Conservation (phyloP, 2,113 vertebrate genomes). For the Pteropus alecto region DNA sequence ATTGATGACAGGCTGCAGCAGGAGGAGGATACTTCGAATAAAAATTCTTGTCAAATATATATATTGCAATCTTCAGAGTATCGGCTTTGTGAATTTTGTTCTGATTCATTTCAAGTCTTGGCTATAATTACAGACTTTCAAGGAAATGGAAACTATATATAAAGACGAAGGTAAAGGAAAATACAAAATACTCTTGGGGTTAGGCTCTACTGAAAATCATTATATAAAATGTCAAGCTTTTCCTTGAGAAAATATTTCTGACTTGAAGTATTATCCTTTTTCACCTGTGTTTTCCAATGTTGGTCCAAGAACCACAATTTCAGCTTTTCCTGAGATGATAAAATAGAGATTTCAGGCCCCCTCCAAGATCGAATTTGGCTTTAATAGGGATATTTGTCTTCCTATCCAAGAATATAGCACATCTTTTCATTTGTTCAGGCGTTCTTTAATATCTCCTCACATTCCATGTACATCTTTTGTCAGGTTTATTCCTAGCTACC, state of each 20-base stretch:
- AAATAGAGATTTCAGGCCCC: background rate
- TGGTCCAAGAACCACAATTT: background rate
- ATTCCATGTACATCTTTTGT: background rate
- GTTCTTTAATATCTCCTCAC: background rate
- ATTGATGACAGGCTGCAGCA: background rate
- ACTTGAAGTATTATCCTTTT: background rate
- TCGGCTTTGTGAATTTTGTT: background rate
- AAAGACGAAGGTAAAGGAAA: background rate
- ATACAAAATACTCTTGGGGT: background rate
- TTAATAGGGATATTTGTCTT: background rate
- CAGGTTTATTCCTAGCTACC: background rate
- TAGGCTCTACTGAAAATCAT: background rate
- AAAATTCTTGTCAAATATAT: background rate
- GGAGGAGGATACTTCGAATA: background rate
- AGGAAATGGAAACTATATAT: background rate
- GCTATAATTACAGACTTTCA: background rate
- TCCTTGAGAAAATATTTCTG: background rate
- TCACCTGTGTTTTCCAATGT: background rate
- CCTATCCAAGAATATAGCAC: background rate
- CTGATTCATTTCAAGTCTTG: conserved; percentile 11
- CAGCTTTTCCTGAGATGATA: background rate
- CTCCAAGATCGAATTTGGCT: background rate
- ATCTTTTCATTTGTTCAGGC: background rate
- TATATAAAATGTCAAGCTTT: background rate
- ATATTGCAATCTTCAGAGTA: background rate